Conservation (phyloP, 53 echinoderm and acorn worm species). For the Holothuria scabra region DNA sequence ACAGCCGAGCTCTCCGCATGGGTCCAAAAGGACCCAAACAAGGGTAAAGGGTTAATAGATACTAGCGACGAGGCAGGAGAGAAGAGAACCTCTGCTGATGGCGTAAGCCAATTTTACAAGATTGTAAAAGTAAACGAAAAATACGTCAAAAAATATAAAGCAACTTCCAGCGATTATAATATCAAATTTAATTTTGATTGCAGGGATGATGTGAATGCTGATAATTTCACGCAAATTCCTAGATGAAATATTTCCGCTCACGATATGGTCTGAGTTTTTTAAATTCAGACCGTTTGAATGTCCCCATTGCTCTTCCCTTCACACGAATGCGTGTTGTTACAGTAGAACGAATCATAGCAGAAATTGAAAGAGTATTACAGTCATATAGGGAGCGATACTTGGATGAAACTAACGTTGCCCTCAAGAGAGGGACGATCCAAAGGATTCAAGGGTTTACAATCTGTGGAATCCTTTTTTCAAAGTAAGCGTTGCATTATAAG, state of each 20-base stretch:
- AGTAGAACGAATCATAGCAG: background rate
- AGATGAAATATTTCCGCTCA: background rate
- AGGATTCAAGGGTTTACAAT: slow-evolving; percentile 9
- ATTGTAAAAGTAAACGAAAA: slow-evolving; percentile 40
- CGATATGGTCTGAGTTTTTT: slow-evolving; percentile 19
- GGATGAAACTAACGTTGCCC: slow-evolving; percentile 47
- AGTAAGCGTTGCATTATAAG: slow-evolving; percentile 16
- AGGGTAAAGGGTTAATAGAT: background rate
- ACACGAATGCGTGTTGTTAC: slow-evolving; percentile 24
- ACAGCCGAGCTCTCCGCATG: no score
- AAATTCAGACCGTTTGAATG: slow-evolving; percentile 31
- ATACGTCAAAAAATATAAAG: slow-evolving; percentile 51
- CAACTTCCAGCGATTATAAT: slow-evolving; percentile 23
- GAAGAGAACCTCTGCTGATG: background rate
- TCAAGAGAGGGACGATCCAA: slow-evolving; percentile 26
- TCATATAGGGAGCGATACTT: slow-evolving; percentile 43
- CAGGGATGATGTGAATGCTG: background rate
- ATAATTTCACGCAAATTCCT: background rate
- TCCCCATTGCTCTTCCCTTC: slow-evolving; percentile 43
- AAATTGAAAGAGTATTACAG: slow-evolving; percentile 29
- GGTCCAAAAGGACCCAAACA: background rate
- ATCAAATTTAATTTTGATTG: slow-evolving; percentile 8
- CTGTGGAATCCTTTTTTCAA: slow-evolving; percentile 32
- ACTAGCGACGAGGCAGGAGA: background rate
- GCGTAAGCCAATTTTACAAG: slow-evolving; percentile 15